Evolutionary conservation across 2,113 vertebrate species (phyloP).

Genomic region (Oreotrochilus melanogaster): DNA sequence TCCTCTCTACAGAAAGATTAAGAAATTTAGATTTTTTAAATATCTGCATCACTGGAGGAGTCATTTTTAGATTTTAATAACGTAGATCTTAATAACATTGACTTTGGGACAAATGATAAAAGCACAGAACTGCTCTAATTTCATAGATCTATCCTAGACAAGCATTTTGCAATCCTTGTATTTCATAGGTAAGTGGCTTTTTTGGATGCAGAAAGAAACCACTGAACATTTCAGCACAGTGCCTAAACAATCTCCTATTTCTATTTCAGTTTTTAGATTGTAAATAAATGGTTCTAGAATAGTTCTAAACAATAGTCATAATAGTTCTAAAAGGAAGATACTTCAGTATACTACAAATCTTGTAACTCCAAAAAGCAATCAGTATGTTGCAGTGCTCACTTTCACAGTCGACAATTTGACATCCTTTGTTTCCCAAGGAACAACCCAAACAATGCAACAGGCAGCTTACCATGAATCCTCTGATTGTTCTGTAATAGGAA

Average conservation of each 20-base stretch:
- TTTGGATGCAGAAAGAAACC: background rate
- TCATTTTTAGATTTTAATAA: background rate
- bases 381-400: background rate
- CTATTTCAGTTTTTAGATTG: background rate
- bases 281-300: background rate
- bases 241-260: background rate
- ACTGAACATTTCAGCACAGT: background rate
- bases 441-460: background rate
- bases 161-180: background rate
- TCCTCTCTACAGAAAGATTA: background rate
- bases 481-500: conserved; percentile 94
- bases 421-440: background rate
- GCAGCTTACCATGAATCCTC: conserved; percentile 93
- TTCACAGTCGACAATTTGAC: background rate
- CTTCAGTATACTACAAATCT: background rate
- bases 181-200: background rate
- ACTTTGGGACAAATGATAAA: background rate
- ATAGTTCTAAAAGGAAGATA: background rate
- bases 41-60: background rate
- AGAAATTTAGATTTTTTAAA: background rate
- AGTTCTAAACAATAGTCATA: background rate
- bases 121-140: background rate
- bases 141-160: background rate
- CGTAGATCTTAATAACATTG: background rate
- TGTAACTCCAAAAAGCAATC: background rate